Evolutionary conservation across 2,113 vertebrate genomes (phyloP).

Genomic region (Camelus dromedarius): DNA sequence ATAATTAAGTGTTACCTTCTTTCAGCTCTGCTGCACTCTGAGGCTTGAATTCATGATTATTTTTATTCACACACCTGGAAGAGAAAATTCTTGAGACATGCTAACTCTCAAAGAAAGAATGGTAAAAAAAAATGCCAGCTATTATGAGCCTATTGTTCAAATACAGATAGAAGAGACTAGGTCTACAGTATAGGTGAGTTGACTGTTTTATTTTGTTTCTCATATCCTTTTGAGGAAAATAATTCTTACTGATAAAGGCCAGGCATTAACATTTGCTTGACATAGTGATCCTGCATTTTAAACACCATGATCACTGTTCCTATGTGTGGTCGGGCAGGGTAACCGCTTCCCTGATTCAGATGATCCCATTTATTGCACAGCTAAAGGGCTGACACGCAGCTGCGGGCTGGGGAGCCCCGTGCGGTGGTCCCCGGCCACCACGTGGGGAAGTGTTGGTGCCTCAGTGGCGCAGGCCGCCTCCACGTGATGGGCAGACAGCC

Average conservation of each 20-base stretch:
- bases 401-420: not conserved
- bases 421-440: too few species aligned
- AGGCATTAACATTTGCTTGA: not conserved
- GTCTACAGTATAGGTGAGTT: not conserved
- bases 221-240: conserved; percentile 21
- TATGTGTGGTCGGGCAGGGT: not conserved
- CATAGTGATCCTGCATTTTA: not conserved
- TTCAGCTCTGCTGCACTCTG: conserved; percentile 60
- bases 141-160: not conserved
- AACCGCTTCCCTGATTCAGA: not conserved
- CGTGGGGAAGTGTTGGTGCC: not conserved
- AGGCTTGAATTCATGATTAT: conserved; percentile 59
- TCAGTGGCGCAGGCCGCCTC: not conserved
- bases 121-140: not conserved
- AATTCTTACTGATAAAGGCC: not conserved
- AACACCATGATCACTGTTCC: not conserved
- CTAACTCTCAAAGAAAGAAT: conserved; percentile 49
- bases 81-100: conserved; percentile 62
- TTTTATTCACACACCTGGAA: conserved; percentile 75
- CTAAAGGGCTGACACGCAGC: not conserved
- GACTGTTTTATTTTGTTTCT: not conserved
- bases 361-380: not conserved
- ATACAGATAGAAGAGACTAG: not conserved
- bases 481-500: not conserved
- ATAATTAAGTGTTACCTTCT: conserved; percentile 81